phyloP scores from a whole-genome alignment of 2,797 vertebrate genomes.

The Helicolenus hilgendorfi region DNA sequence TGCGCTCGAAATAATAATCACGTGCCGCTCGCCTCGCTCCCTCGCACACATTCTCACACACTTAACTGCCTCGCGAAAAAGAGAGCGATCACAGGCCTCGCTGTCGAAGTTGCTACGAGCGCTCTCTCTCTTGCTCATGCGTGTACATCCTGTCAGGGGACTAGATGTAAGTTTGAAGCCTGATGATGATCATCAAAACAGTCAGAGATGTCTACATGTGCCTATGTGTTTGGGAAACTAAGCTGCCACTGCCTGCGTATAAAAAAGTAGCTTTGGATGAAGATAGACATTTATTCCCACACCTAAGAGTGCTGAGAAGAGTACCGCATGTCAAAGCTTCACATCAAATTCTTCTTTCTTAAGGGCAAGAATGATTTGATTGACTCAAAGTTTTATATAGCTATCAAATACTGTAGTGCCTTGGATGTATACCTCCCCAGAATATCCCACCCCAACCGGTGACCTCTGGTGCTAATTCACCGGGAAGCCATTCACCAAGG shows the following conservation, averaged over 20 bases:
- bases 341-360: constrained; percentile 7
- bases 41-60: not conserved
- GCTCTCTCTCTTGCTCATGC: constrained; percentile 15
- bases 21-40: not conserved
- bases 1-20: constrained; percentile 35
- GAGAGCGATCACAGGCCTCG: constrained; percentile 46
- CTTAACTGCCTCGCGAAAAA: constrained; percentile 24
- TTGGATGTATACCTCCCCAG: constrained; percentile 1
- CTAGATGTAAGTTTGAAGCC: constrained; percentile 23
- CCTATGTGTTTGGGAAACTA: constrained; percentile 33
- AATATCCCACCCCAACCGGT: constrained; percentile 35
- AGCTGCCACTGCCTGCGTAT: constrained; percentile 21
- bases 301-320: not conserved
- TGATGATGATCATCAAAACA: constrained; percentile 54
- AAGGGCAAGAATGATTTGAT: not conserved
- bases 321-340: not conserved
- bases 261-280: constrained; percentile 18
- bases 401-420: not conserved
- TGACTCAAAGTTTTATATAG: constrained; percentile 11
- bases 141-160: constrained; percentile 38
- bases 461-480: constrained; percentile 76
- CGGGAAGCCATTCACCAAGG: constrained; percentile 73
- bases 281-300: constrained; percentile 54
- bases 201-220: constrained; percentile 39
- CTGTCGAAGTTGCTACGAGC: constrained; percentile 37